Percentiles rank a stretch among this genome's conserved stretches.
Evolutionary conservation across 2,797 vertebrate species (phyloP).

Genomic region (Chelon labrosus): DNA sequence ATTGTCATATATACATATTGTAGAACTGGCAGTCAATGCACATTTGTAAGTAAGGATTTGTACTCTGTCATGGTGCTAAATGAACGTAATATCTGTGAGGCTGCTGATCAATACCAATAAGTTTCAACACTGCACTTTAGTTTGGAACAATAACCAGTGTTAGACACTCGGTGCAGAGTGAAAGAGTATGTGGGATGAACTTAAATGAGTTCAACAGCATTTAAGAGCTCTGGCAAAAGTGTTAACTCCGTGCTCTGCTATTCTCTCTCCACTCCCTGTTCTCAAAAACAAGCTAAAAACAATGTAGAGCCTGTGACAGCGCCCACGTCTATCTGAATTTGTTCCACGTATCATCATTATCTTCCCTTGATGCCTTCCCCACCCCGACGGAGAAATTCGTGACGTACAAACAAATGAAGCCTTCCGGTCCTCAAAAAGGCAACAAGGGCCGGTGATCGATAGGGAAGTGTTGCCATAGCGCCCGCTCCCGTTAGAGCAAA

Average conservation of each 20-base stretch:
- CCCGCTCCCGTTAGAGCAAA: neutral
- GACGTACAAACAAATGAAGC: neutral
- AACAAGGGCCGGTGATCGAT: neutral
- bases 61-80: neutral
- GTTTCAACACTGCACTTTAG: neutral
- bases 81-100: conserved; percentile 7
- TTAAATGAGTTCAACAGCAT: conserved; percentile 3
- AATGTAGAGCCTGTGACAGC: neutral
- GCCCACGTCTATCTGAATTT: neutral
- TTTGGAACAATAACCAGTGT: conserved; percentile 2
- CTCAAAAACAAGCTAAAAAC: no score
- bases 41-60: conserved; percentile 3
- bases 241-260: neutral
- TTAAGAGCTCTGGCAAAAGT: neutral
- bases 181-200: neutral
- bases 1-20: conserved; percentile 2
- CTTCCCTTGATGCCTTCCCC: neutral
- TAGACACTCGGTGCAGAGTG: neutral
- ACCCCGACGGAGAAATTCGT: neutral
- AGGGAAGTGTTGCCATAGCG: conserved; percentile 2
- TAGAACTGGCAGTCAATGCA: neutral
- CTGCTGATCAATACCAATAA: conserved; percentile 19
- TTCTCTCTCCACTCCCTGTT: no score
- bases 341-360: neutral
- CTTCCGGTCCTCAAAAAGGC: neutral